Conservation (phyloP, 2,797 vertebrate species). For the Pseudomugil tenellus region DNA sequence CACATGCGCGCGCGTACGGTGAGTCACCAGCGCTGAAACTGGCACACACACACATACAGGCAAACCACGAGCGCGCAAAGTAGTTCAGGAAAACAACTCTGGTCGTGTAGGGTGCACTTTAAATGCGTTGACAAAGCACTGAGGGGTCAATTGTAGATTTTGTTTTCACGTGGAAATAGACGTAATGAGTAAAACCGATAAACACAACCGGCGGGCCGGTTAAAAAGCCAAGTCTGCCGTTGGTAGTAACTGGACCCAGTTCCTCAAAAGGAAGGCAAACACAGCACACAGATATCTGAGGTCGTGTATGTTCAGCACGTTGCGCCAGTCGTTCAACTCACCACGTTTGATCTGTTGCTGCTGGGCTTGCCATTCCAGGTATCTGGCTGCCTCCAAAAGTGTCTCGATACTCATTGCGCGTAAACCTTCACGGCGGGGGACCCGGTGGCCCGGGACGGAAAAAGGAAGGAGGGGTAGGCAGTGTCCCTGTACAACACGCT, state of each 20-base stretch:
- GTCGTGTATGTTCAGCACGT: conserved; percentile 12
- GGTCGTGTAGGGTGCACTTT: conserved; percentile 25
- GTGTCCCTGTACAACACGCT: conserved; percentile 59
- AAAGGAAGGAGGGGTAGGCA: conserved; percentile 53
- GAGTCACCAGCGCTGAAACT: conserved; percentile 60
- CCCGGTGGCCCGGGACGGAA: conserved; percentile 76
- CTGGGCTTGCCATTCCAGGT: conserved; percentile 97
- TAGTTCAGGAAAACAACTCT: conserved; percentile 67
- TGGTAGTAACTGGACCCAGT: conserved; percentile 19
- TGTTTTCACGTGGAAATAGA: too few relatives aligned
- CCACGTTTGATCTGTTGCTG: conserved; percentile 95
- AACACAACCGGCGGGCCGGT: conserved; percentile 47
- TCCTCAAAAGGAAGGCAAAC: conserved; percentile 7
- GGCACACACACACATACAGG: conserved; percentile 43
- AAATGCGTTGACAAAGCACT: neutral
- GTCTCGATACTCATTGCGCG: conserved; percentile 97
- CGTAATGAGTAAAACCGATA: conserved; percentile 5
- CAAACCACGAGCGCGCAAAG: conserved; percentile 63
- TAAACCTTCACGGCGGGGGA: conserved; percentile 65
- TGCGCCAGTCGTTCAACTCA: conserved; percentile 77
- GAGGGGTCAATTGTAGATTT: neutral
- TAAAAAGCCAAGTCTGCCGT: conserved; percentile 34
- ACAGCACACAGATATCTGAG: neutral
- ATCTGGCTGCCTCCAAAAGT: conserved; percentile 94
- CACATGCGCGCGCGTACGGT: conserved; percentile 29